Evolutionary conservation across 2,113 vertebrate genomes (phyloP), one percentile per base, ranked within the genome.

Genomic region (Pontoporia blainvillei): DNA sequence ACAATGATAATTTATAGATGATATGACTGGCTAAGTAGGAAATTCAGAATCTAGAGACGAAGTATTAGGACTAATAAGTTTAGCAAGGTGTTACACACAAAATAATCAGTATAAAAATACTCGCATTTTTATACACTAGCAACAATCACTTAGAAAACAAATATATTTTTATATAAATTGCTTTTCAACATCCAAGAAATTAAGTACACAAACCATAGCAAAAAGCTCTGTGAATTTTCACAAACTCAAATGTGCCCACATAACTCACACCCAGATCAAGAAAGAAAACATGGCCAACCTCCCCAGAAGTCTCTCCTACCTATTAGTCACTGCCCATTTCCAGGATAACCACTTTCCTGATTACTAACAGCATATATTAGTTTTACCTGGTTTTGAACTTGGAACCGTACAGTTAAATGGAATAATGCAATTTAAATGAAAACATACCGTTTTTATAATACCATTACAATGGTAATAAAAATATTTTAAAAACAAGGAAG

Each of bases 341-440:
- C 31, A 31, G 49, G 46, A 23, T 81, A 73, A 79, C 61, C 14
- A 12, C 17, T 61, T 15, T 62, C 64, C 46, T 31, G 76, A 93
- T 87, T 62, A 72, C 44, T 44, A 72, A 59, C 25, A 87, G 4
- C 25, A 29, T 21, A 54, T 29, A 44, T 94, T 81, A 57, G 52
- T 95, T 88, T 88, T 67, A 25, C 64, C 82, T 88, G 23, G 39
- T 52, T 91, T 94, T 84, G 66, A 93, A 88, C 66, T 84, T 67
- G 52, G 36, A 84, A 84, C 66, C 21, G 31, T 57, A 84, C 36
- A 67, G 8, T 83, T 64, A 20, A 36, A 36, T 36, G 34, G 49
- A 79, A 79, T 54, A 20, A 25, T 54, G 34, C 6, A 14, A 78
- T 39, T 52, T 81, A 52, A 92, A 25, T 82, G 15, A 83, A 83